Evolutionary conservation across 2,888 invertebrate genomes (phyloP), one percentile per base, ranked within the genome.

Genomic region (Micoletzkya japonica): DNA sequence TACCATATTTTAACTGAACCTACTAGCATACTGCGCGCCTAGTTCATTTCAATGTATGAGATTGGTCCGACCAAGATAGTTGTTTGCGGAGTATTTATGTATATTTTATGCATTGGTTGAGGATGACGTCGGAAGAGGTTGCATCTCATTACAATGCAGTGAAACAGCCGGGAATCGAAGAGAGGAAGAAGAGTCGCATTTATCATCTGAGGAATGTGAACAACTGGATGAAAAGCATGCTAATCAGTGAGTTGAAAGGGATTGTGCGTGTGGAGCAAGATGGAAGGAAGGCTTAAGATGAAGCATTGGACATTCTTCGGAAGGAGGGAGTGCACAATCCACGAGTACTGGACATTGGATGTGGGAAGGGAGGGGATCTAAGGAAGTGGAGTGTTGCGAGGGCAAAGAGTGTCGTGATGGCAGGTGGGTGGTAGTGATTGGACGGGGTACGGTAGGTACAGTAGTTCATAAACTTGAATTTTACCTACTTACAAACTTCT

Each of bases 301-400:
- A 77, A 10, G 75, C 72, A 0, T 69, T 73, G 14, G 64, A 71
- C 4, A 70, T 71, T 10, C 70, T 77, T 34, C 57, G 67, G 17
- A 54, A 73, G 6, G 68, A 69, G 6, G 70, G 70, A 14, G 67
- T 72, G 4, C 34, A 32, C 28, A 30, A 72, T 10, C 75, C 76
- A 14, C 54, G 90, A 72, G 93, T 94, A 0, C 88, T 96, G 67
- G 98, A 98, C 86, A 91, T 98, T 89, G 94, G 95, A 81, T 95
- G 95, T 86, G 98, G 98, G 1, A 99, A 99, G 89, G 98, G 98
- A 28, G 98, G 98, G 1, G 98, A 99, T 87, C 88, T 98, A 44
- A 89, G 92, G n/a, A 99, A 99, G 87, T 99, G 97, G 82, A 75
- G 80, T 26, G 76, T 77, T 17, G 80, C 77, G 17, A 64, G 72